These are phyloP conservation scores for Lampris megalopsis DNA, from an alignment of 2,113 vertebrate species.

Conservation along the genomic window DNA sequence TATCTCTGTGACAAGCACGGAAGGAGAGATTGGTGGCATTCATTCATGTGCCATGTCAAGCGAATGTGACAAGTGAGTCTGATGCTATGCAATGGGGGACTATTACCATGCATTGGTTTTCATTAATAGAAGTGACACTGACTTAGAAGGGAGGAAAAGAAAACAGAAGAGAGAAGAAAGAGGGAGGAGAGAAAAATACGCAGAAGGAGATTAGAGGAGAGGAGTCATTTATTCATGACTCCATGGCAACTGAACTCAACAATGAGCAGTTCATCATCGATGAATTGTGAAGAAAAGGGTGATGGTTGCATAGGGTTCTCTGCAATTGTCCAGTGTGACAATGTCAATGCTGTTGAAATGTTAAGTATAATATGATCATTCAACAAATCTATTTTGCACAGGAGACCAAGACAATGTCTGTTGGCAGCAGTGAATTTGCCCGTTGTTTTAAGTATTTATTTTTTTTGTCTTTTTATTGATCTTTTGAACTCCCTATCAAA, in stretches of 20 bases:
- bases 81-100: conserved; percentile 26
- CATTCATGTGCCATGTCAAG: conserved; percentile 15
- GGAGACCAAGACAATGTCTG: not conserved
- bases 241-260: conserved; percentile 54
- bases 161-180: conserved; percentile 4
- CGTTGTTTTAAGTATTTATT: not conserved
- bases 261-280: conserved; percentile 48
- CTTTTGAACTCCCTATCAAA: conserved; percentile 16
- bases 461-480: conserved; percentile 1
- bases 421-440: no score
- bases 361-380: conserved; percentile 19
- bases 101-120: conserved; percentile 7
- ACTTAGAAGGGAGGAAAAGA: not conserved
- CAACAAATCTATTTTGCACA: no score
- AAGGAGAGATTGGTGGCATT: conserved; percentile 24
- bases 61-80: not conserved
- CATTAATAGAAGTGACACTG: conserved; percentile 12
- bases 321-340: conserved; percentile 27
- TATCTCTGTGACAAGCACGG: conserved; percentile 21
- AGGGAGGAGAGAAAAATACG: not conserved
- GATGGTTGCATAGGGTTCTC: conserved; percentile 40
- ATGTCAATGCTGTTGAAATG: conserved; percentile 48
- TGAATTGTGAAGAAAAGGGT: conserved; percentile 24
- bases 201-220: not conserved
- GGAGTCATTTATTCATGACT: conserved; percentile 28